phyloP scores from a whole-genome alignment of 2,888 invertebrate species.

The Icerya purchasi region DNA sequence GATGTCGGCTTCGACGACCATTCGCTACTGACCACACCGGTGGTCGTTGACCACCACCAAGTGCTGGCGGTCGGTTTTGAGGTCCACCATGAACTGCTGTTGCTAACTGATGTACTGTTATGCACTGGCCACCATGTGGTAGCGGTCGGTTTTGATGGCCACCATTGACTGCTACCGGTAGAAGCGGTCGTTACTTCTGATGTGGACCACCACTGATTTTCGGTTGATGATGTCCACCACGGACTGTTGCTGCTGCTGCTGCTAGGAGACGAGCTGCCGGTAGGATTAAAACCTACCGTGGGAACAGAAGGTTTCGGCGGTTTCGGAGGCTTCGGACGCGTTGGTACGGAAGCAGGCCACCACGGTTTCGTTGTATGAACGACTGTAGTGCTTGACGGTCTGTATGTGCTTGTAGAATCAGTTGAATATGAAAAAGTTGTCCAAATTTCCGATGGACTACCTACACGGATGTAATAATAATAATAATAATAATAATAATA shows the following conservation, averaged over 20 bases:
- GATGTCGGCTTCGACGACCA: constrained; percentile 22
- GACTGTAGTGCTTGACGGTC: constrained; percentile 13
- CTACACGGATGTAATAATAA: too few relatives aligned
- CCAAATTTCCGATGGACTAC: background rate
- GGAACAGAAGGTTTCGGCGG: background rate
- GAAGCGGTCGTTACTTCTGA: background rate
- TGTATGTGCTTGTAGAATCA: constrained; percentile 12
- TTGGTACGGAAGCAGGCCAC: constrained; percentile 17
- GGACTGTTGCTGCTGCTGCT: background rate
- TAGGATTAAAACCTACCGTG: constrained; percentile 1
- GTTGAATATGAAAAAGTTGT: background rate
- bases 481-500: too few relatives aligned
- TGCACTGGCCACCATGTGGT: constrained; percentile 11
- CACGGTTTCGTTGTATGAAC: constrained; percentile 21
- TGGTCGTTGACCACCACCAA: constrained; percentile 19
- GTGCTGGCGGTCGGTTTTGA: constrained; percentile 20
- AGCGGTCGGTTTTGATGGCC: background rate
- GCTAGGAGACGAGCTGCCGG: background rate
- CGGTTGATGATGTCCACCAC: constrained; percentile 3
- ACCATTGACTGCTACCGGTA: background rate
- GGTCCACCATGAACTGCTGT: constrained; percentile 15
- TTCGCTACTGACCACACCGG: constrained; percentile 22
- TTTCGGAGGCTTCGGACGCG: constrained; percentile 2
- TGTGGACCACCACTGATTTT: too few relatives aligned
- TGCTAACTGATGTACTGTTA: constrained; percentile 6